These are phyloP conservation scores for Eristalinus aeneus DNA, from an alignment of 2,888 invertebrate species.

Conservation along the genomic window DNA sequence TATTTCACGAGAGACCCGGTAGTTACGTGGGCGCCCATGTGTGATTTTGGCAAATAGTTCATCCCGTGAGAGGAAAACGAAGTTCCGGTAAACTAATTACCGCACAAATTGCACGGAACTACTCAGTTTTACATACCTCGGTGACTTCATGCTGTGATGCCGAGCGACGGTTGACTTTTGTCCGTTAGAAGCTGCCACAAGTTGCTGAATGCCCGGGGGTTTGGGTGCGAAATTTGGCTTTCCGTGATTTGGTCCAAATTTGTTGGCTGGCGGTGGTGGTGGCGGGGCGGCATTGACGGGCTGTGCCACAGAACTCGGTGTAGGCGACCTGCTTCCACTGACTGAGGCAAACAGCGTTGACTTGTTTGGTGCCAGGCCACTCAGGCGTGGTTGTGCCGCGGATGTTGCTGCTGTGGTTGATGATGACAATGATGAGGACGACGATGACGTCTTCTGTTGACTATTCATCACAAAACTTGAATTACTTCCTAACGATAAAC, in stretches of 20 bases:
- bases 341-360: conserved; percentile 78
- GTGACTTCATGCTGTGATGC: conserved; percentile 92
- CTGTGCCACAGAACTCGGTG: conserved; percentile 36
- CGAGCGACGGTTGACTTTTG: conserved; percentile 83
- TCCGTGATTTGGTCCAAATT: conserved; percentile 83
- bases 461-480: conserved; percentile 78
- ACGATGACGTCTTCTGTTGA: conserved; percentile 74
- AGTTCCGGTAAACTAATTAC: background rate
- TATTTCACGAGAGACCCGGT: background rate
- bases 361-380: conserved; percentile 78
- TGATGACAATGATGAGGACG: conserved; percentile 70
- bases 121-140: conserved; percentile 82
- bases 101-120: background rate
- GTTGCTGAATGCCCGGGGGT: conserved; percentile 84
- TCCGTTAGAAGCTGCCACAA: conserved; percentile 78
- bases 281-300: conserved; percentile 33
- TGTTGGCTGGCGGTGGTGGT: conserved; percentile 66
- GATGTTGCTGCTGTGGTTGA: conserved; percentile 65
- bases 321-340: conserved; percentile 78
- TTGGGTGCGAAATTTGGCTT: conserved; percentile 93
- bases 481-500: conserved; percentile 80
- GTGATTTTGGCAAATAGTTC: background rate
- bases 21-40: background rate
- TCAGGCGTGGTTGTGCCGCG: conserved; percentile 71
- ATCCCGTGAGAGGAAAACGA: background rate